Base-by-base conservation (phyloP, 2,888 invertebrate genomes). In the Molorchus minor region DNA sequence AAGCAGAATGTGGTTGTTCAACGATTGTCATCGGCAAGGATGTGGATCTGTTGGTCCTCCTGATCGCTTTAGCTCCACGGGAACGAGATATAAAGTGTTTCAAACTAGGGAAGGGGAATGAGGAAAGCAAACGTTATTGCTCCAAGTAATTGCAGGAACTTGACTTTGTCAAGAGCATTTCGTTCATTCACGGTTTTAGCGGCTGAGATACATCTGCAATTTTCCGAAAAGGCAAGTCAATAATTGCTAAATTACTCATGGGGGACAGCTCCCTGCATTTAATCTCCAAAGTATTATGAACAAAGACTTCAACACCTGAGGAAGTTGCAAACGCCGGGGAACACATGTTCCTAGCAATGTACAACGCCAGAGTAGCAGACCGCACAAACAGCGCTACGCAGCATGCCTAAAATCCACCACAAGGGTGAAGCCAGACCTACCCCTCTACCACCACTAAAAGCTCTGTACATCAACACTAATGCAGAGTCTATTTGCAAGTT, bases 1-100 rank as follows among this genome's bases (percentile, higher is more conserved):
- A n/a, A 35, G 35, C 35, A 35, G 35, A 35, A n/a, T 35, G n/a
- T 35, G 35, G 35, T n/a, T 35, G 35, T 35, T 35, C 35, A 35
- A 35, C 35, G 35, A 12, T 12, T 35, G n/a, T 35, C 35, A n/a
- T 10, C 35, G 35, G n/a, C 35, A 12, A 35, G 35, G n/a, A 35
- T 35, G n/a, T n/a, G 35, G n/a, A 35, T 35, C n/a, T 35, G 5
- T 3, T n/a, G 3, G 35, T 10, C n/a, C 5, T n/a, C 12, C n/a
- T n/a, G n/a, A n/a, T n/a, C n/a, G n/a, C n/a, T n/a, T n/a, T n/a
- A n/a, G n/a, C n/a, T n/a, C n/a, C n/a, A n/a, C n/a, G n/a, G n/a
- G n/a, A 25, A 25, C 8, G 29, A 25, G 29, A 25, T 4, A 25
- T 25, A 25, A 8, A 25, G 29, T 25, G 4, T 25, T 25, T 25